Conservation (phyloP, 2,113 vertebrate genomes). For the Nothoprocta perdicaria region DNA sequence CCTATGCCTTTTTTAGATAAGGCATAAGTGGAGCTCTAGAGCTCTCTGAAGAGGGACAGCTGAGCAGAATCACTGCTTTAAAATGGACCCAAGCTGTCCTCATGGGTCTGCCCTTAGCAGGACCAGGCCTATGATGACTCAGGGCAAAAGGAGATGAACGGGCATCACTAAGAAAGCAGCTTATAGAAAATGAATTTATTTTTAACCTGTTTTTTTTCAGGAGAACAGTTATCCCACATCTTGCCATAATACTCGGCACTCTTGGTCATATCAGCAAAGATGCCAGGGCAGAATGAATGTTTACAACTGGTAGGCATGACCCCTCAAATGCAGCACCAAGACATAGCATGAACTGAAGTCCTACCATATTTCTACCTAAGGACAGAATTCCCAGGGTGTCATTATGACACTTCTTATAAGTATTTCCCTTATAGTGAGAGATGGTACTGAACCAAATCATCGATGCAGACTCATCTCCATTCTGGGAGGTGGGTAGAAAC, state of each 20-base stretch:
- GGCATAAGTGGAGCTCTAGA: neutral
- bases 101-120: neutral
- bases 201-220: neutral
- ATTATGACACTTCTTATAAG: neutral
- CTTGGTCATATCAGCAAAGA: neutral
- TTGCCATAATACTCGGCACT: neutral
- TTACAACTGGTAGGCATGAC: neutral
- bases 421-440: neutral
- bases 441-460: neutral
- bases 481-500: neutral
- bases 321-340: neutral
- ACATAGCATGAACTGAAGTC: neutral
- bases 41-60: neutral
- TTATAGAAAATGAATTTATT: neutral
- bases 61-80: neutral
- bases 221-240: neutral
- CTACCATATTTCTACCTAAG: constrained; percentile 2
- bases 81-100: rapidly evolving
- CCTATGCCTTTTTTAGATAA: neutral
- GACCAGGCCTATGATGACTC: neutral
- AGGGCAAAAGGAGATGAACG: neutral
- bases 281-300: neutral
- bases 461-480: neutral
- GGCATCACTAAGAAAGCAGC: neutral
- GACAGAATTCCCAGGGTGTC: neutral